These are phyloP conservation scores for Menura novaehollandiae DNA, from an alignment of 2,113 vertebrate genomes.

Conservation along the genomic window DNA sequence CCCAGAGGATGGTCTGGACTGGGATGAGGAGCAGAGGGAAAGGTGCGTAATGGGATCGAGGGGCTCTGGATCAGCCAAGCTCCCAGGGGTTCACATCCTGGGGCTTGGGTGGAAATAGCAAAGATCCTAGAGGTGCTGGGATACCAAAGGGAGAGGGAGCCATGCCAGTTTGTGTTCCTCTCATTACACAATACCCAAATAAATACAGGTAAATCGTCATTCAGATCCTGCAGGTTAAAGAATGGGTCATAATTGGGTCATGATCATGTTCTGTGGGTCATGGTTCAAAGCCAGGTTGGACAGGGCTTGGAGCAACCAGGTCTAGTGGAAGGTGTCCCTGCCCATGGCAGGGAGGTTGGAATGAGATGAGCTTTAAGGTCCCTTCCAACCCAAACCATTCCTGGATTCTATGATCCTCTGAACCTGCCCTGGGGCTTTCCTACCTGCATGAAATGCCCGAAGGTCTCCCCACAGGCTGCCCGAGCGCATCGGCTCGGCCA, in stretches of 20 bases:
- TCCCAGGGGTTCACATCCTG: fast-evolving
- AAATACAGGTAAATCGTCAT: background rate
- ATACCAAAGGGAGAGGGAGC: background rate
- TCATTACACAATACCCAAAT: no score
- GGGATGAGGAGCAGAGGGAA: constrained; percentile 5
- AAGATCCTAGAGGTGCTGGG: background rate
- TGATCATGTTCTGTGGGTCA: no score
- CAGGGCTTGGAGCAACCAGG: background rate
- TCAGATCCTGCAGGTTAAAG: background rate
- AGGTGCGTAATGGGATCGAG: background rate
- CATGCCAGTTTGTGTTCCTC: no score
- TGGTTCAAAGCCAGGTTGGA: background rate
- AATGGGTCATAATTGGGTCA: background rate
- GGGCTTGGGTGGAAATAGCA: background rate
- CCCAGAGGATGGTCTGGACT: constrained; percentile 52
- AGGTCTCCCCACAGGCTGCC: constrained; percentile 56
- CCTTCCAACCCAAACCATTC: background rate
- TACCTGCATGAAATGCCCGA: fast-evolving
- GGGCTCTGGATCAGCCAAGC: fast-evolving
- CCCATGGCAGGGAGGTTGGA: background rate
- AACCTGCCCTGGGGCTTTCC: background rate
- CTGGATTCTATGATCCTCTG: fast-evolving
- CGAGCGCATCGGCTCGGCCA: constrained; percentile 69
- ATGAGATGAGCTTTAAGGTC: background rate
- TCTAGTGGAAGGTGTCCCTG: background rate